These are phyloP conservation scores for Arizona elegans DNA, from an alignment of 2,113 vertebrate genomes.

Conservation along the genomic window DNA sequence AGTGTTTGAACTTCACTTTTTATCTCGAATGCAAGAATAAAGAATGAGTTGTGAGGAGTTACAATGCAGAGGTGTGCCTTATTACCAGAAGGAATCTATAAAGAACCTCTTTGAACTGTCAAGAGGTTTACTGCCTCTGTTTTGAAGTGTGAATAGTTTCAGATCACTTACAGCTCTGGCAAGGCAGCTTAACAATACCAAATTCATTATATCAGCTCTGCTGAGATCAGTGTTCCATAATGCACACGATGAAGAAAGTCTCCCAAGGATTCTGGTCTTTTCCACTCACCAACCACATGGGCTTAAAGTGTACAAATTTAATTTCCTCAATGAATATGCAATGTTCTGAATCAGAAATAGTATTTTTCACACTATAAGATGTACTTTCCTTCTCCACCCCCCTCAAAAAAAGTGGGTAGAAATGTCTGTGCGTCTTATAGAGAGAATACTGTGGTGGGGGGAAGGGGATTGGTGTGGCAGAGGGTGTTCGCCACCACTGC, in stretches of 20 bases:
- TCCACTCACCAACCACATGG: not conserved
- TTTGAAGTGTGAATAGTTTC: not conserved
- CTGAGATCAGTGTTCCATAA: constrained; percentile 5
- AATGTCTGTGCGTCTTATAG: too few species aligned
- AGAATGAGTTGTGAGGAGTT: not conserved
- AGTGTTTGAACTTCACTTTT: not conserved
- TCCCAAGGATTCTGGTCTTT: constrained; percentile 7
- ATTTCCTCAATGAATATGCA: constrained; percentile 6
- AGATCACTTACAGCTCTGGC: not conserved
- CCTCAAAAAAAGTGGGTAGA: too few species aligned
- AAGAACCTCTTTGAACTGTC: not conserved
- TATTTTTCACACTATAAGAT: too few species aligned
- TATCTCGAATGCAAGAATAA: constrained; percentile 17
- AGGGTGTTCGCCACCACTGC: too few species aligned
- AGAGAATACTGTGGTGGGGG: too few species aligned
- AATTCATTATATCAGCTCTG: not conserved
- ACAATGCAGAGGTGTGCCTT: not conserved
- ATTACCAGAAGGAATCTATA: not conserved
- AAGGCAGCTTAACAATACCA: not conserved
- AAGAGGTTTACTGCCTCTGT: not conserved
- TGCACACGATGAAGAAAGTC: not conserved
- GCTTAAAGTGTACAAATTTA: not conserved
- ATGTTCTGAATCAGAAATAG: not conserved
- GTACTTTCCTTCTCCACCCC: too few species aligned
- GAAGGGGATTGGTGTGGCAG: too few species aligned